Base-by-base conservation (phyloP, 1,140 invertebrate genomes). In the Apis dorsata region DNA sequence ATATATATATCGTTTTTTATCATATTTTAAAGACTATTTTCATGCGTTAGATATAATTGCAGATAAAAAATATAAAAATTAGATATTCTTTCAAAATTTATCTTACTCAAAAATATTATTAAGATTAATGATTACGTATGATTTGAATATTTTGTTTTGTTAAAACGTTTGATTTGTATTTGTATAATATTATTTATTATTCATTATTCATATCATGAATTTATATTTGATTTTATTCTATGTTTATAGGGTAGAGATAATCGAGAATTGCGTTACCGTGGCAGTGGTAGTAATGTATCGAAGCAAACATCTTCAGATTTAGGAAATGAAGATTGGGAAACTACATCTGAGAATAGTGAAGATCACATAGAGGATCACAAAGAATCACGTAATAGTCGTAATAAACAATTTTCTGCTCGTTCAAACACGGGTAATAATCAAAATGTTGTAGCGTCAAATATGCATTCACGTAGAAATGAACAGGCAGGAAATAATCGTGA, bases 311-410 rank as follows among this genome's bases (percentile, higher is more conserved):
- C 92, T 9, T 90, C 91, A 1, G 94, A 94, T 9, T 88, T 91
- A 11, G 95, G 95, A 79, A 96, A 96, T 79, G 96, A 96, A 86
- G 95, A 95, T 84, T 96, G 96, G 95, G 96, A 96, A 87, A 96
- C 96, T 0, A 96, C 95, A 4, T 96, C 96, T 7, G 96, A 96
- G 90, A 95, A 95, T 90, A 96, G 96, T 88, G 96, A 96, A 34
- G 93, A 93, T 12, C 93, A 93, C n/a, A 85, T 91, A 7, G 94
- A 95, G 34, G 93, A 94, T 44, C 86, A 90, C 13, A 93, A 94
- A 82, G 92, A 94, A 4, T 84, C 90, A 15, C 92, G 93, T n/a
- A 92, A 92, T 24, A 84, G 91, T 34, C 87, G 90, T 13, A 94
- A 93, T 55, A 92, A 92, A 34, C 80, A 84, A 24, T 92, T 92